These are phyloP conservation scores for Gavialis gangeticus DNA, from an alignment of 2,113 vertebrate genomes.

Conservation along the genomic window DNA sequence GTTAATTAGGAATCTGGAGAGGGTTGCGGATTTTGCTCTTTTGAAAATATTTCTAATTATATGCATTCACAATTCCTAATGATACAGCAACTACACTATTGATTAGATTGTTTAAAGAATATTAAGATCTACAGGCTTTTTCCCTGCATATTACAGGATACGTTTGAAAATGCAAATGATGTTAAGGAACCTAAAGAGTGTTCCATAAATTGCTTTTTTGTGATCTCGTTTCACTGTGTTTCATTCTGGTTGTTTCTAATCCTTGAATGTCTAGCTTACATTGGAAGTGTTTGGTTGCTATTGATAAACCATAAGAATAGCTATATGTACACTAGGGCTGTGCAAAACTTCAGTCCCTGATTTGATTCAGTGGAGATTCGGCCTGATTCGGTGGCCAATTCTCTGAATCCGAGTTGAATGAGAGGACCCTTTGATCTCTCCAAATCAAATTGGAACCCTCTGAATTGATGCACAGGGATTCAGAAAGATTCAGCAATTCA, in stretches of 20 bases:
- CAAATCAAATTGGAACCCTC: too few relatives aligned
- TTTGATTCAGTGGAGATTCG: too few relatives aligned
- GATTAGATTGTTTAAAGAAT: neutral
- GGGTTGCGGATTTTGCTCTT: slow-evolving; percentile 2
- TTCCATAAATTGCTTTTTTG: neutral
- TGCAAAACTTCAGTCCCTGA: too few relatives aligned
- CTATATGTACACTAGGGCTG: neutral
- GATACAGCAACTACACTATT: neutral
- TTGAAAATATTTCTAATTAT: neutral
- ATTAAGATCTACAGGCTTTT: neutral
- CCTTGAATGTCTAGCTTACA: slow-evolving; percentile 18
- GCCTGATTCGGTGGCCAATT: too few relatives aligned
- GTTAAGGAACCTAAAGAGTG: neutral
- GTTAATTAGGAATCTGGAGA: neutral
- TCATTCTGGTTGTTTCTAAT: neutral
- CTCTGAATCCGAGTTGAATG: too few relatives aligned
- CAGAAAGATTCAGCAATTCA: too few relatives aligned
- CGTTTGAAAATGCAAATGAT: slow-evolving; percentile 2
- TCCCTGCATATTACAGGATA: neutral
- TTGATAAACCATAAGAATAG: slow-evolving; percentile 38
- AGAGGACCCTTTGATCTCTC: too few relatives aligned
- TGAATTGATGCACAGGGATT: too few relatives aligned
- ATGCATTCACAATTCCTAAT: neutral
- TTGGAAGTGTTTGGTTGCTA: slow-evolving; percentile 5
- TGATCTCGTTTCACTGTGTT: neutral